Evolutionary conservation across 37 sponge, comb jelly and placozoan genomes (phyloP).

Genomic region (Axinella damicornis): DNA sequence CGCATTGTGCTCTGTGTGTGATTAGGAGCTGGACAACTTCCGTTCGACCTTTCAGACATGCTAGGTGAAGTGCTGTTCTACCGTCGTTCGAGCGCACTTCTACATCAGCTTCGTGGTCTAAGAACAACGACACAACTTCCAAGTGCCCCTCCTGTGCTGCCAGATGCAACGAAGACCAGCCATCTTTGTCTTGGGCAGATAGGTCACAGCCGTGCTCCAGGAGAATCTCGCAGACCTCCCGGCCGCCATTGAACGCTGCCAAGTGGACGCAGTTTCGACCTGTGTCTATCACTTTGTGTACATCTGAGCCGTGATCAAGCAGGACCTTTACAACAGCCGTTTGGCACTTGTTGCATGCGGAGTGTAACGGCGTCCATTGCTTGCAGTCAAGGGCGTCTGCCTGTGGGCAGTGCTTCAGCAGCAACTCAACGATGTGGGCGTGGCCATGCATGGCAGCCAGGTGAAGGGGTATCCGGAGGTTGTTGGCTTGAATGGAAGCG

Average conservation of each 20-base stretch:
- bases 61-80: constrained; percentile 68
- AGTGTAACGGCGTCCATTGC: constrained; percentile 72
- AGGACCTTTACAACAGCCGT: constrained; percentile 34
- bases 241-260: constrained; percentile 73
- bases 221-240: constrained; percentile 67
- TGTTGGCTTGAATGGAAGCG: constrained; percentile 66
- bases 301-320: constrained; percentile 62
- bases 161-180: constrained; percentile 73
- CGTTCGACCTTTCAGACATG: constrained; percentile 72
- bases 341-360: constrained; percentile 73
- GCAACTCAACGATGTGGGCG: constrained; percentile 47
- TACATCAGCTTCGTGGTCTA: constrained; percentile 57
- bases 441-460: constrained; percentile 78
- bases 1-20: constrained; percentile 55
- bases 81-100: constrained; percentile 74
- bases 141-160: constrained; percentile 65
- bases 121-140: constrained; percentile 53
- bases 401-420: constrained; percentile 49
- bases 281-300: constrained; percentile 55
- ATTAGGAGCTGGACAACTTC: constrained; percentile 72
- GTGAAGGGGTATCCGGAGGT: constrained; percentile 73
- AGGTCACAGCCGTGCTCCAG: constrained; percentile 65
- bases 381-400: constrained; percentile 69
- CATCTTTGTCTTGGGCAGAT: constrained; percentile 55
- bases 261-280: constrained; percentile 78